These are phyloP conservation scores for Asobara japonica DNA, from an alignment of 1,140 invertebrate genomes.

Conservation along the genomic window DNA sequence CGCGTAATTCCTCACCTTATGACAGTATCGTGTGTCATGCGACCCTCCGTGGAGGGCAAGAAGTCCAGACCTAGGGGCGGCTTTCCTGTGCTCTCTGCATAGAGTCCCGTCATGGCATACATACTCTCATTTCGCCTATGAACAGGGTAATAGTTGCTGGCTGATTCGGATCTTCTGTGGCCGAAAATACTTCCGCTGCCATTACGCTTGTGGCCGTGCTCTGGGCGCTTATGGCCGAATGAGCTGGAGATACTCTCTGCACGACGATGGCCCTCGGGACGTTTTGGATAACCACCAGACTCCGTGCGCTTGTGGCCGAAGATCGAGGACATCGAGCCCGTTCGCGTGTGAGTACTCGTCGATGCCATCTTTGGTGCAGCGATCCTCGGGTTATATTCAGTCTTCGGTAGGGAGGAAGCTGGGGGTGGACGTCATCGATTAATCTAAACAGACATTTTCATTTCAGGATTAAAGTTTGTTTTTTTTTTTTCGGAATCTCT, in stretches of 20 bases:
- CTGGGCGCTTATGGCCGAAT: slow-evolving; percentile 61
- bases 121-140: slow-evolving; percentile 83
- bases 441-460: no score
- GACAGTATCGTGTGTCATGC: slow-evolving; percentile 67
- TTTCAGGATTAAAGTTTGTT: no score
- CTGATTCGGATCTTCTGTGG: slow-evolving; percentile 61
- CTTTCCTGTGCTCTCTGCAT: slow-evolving; percentile 74
- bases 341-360: slow-evolving; percentile 60
- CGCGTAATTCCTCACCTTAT: no score
- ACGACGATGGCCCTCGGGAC: slow-evolving; percentile 59
- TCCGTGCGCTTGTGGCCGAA: slow-evolving; percentile 58
- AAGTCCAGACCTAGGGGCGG: slow-evolving; percentile 52
- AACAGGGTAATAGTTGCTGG: slow-evolving; percentile 63
- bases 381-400: slow-evolving; percentile 23
- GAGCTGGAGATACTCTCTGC: slow-evolving; percentile 65
- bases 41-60: slow-evolving; percentile 57
- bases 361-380: slow-evolving; percentile 52
- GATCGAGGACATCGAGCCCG: slow-evolving; percentile 61
- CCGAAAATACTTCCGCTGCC: slow-evolving; percentile 56
- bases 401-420: not conserved
- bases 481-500: no score
- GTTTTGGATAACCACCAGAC: slow-evolving; percentile 60
- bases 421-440: no score
- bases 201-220: slow-evolving; percentile 58
- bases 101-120: slow-evolving; percentile 88